Evolutionary conservation across 1,140 invertebrate genomes (phyloP), one percentile per base, ranked within the genome.

Genomic region (Papilio dardanus): DNA sequence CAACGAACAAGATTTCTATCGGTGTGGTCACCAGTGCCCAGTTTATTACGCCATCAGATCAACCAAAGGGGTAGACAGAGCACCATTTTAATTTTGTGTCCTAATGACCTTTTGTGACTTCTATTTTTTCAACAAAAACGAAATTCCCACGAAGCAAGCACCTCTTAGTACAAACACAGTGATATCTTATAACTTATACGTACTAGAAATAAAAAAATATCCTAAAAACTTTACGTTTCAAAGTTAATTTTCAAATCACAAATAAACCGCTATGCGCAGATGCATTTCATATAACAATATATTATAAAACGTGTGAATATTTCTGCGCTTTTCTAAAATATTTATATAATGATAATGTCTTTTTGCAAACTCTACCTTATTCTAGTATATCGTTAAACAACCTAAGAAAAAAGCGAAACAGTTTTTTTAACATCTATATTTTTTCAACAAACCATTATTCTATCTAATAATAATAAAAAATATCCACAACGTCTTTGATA

Each of bases 231-330:
- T 46, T 19, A 4, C 6, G 5, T 46, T 19, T 19, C n/a, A 46
- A 46, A 46, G n/a, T 46, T 46, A 46, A 46, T 16, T 19, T 46
- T 19, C 42, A n/a, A 5, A 46, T 19, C 19, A n/a, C 19, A 46
- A 46, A 46, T 46, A 46, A 46, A 46, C 8, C 16, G 42, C 19
- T 24, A 30, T 62, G 24, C 30, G 54, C 54, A 62, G 54, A 28
- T 62, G 54, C 54, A 4, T 54, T 54, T 28, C 30, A 62, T 30
- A 30, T 28, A 62, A 28, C 7, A 62, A 28, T 8, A 28, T 62
- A 62, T 62, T 62, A 62, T 12, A 28, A 62, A 28, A 62, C 54
- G 54, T 62, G 54, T 28, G 54, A 62, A 62, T 62, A 62, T 62
- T 62, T 62, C 21, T 62, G 3, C 24, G 54, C 21, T 62, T n/a